Evolutionary conservation across 2,888 invertebrate species (phyloP).

Genomic region (Cinara cedri): DNA sequence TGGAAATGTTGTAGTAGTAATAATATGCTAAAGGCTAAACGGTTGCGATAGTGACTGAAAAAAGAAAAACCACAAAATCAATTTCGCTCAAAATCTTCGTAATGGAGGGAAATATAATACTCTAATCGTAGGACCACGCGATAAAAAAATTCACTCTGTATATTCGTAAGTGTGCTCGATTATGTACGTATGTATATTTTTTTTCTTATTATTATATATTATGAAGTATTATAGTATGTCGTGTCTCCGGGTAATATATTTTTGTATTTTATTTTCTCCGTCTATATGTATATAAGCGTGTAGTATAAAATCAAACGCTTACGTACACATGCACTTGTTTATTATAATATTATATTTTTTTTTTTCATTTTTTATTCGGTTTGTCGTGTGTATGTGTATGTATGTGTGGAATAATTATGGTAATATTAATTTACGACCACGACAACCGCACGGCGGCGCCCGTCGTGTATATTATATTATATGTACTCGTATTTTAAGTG

Average conservation of each 20-base stretch:
- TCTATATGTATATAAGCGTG: no score
- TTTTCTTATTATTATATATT: no score
- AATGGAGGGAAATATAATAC: no score
- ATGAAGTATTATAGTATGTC: background rate
- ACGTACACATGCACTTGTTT: background rate
- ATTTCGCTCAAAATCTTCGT: no score
- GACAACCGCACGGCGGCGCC: constrained; percentile 22
- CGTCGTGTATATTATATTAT: background rate
- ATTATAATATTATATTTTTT: background rate
- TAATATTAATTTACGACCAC: constrained; percentile 45
- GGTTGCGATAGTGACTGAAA: no score
- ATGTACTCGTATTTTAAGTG: background rate
- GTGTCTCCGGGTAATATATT: background rate
- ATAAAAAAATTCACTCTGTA: no score
- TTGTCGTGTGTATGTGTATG: background rate
- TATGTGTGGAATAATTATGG: constrained; percentile 28
- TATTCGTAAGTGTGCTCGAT: no score
- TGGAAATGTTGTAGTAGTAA: no score
- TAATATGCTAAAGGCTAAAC: no score
- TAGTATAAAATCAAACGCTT: background rate
- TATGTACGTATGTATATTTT: no score
- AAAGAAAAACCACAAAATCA: no score
- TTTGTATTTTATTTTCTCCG: background rate
- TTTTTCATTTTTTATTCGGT: background rate
- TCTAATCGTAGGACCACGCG: no score